Evolutionary conservation across 2,888 invertebrate species (phyloP), one percentile per base, ranked within the genome.

Genomic region (Phaonia tiefii): DNA sequence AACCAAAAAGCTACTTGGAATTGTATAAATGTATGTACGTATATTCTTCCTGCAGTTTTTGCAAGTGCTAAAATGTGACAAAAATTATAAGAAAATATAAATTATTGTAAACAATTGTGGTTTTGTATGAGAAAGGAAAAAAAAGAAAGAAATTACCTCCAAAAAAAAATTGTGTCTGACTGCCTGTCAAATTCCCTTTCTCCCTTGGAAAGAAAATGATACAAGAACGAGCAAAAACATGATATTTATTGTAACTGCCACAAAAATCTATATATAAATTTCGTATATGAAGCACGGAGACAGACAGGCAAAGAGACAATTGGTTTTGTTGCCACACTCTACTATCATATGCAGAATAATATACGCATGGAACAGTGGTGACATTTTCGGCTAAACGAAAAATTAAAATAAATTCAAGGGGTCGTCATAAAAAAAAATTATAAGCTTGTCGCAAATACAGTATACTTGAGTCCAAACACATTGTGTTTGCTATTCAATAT

Each of bases 231-330:
- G 56, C 58, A 76, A 75, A 60, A 75, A 81, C 78, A 81, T 78
- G 78, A 81, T 78, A 81, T 81, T 81, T 81, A 81, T 81, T 81
- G 81, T 78, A 78, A 75, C 65, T 75, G 78, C 75, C 75, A 78
- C 67, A 70, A 39, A 75, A 66, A 81, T n/a, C n/a, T n/a, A n/a
- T n/a, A n/a, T 69, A 71, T 54, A 31, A 31, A 72, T 42, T 42
- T 63, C 63, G n/a, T 67, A 77, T 74, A 58, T 7, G 4, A 58
- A 60, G n/a, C 17, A 25, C 20, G 10, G 22, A 31, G 31, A 31
- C 31, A 49, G 49, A n/a, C n/a, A 31, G 60, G 26, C n/a, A 44
- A 67, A 72, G 31, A 42, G 49, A 46, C 11, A 13, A 22, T n/a
- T 67, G 51, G 20, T 54, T 54, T 25, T 69, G 69, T 54, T 56